These are phyloP conservation scores for Drosophila rellima DNA, from an alignment of 2,888 invertebrate genomes.

Conservation along the genomic window DNA sequence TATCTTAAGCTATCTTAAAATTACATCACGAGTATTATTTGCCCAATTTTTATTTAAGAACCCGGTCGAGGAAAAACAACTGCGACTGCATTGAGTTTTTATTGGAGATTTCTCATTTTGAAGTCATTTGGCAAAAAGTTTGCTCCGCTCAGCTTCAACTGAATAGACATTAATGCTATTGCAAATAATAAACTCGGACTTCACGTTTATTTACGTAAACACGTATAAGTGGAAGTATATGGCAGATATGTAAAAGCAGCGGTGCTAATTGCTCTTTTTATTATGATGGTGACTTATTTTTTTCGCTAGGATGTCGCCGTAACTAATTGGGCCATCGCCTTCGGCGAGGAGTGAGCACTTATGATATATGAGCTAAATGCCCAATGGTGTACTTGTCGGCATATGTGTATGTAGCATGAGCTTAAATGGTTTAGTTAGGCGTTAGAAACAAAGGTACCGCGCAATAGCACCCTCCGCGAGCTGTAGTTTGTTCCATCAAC, in stretches of 20 bases:
- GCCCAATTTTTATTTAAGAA: not conserved
- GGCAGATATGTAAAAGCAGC: not conserved
- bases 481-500: constrained; percentile 3
- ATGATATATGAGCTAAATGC: constrained; percentile 41
- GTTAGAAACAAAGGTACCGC: constrained; percentile 39
- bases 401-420: constrained; percentile 3
- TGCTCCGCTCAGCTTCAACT: not conserved
- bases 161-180: not conserved
- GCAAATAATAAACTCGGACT: constrained; percentile 18
- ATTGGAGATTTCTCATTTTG: not conserved
- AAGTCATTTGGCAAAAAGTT: not conserved
- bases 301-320: constrained; percentile 63
- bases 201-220: constrained; percentile 12
- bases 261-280: constrained; percentile 56
- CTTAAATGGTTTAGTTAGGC: constrained; percentile 21
- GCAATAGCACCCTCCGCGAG: constrained; percentile 26
- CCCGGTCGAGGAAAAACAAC: too few relatives aligned
- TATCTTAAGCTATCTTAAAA: not conserved
- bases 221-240: not conserved
- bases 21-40: not conserved
- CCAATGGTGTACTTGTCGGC: constrained; percentile 16
- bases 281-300: constrained; percentile 34
- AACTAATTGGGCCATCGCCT: constrained; percentile 69
- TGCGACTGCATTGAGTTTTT: not conserved
- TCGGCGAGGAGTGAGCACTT: constrained; percentile 25